A percentile compares a stretch with the other conserved stretches of the same genome.
Evolutionary conservation across 2,113 vertebrate genomes (phyloP).

Genomic region (Ivindomyrus marchei): DNA sequence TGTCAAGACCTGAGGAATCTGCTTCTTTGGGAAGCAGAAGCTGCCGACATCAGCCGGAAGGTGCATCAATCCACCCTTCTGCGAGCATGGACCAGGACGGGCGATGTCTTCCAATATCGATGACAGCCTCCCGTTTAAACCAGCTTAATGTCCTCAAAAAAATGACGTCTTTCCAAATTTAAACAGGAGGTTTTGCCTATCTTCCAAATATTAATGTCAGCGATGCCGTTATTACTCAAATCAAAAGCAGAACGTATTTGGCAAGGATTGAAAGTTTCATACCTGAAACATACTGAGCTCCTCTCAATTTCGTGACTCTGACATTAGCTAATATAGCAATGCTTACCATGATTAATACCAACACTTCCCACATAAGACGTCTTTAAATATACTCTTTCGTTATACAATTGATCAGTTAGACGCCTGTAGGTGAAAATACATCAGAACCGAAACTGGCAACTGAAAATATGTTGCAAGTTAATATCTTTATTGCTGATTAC

Average conservation of each 20-base stretch:
- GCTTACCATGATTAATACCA: neutral
- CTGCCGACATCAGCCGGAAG: neutral
- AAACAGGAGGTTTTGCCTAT: neutral
- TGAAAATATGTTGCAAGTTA: neutral
- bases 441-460: neutral
- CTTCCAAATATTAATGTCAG: neutral
- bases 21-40: neutral
- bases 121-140: neutral
- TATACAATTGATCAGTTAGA: neutral
- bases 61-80: neutral
- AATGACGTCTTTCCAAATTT: neutral
- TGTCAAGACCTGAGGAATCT: neutral
- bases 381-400: neutral
- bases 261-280: neutral
- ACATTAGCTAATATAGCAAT: neutral
- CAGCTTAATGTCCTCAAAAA: neutral
- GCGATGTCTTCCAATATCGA: neutral
- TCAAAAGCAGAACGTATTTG: neutral
- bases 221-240: neutral
- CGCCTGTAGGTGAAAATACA: neutral
- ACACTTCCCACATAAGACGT: neutral
- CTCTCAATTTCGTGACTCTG: neutral
- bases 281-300: neutral
- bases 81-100: neutral
- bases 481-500: neutral